These are phyloP conservation scores for Drosophila neonasuta DNA, from an alignment of 2,888 invertebrate genomes.

Conservation along the genomic window DNA sequence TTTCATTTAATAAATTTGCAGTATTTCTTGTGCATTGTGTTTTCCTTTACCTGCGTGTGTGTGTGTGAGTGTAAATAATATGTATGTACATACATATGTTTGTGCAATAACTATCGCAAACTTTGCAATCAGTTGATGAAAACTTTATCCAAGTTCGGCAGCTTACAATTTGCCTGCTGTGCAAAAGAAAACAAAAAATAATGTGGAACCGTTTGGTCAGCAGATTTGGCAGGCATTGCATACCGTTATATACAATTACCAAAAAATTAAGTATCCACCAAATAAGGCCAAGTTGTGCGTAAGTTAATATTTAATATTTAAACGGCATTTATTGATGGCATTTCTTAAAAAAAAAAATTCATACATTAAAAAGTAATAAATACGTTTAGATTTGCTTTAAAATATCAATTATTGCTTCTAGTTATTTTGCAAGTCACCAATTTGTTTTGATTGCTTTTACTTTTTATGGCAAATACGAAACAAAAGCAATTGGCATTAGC, in stretches of 20 bases:
- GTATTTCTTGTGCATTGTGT: neutral
- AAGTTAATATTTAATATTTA: neutral
- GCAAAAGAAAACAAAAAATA: slow-evolving; percentile 17
- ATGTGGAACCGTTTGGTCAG: slow-evolving; percentile 32
- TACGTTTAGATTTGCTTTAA: too few species aligned
- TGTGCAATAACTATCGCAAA: slow-evolving; percentile 10
- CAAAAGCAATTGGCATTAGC: slow-evolving; percentile 5
- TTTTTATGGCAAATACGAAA: slow-evolving; percentile 4
- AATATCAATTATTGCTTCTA: too few species aligned
- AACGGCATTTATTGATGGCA: too few species aligned
- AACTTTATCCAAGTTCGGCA: neutral
- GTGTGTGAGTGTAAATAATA: neutral
- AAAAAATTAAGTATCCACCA: neutral
- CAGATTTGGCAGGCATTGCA: slow-evolving; percentile 6
- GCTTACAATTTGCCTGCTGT: neutral
- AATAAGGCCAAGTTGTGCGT: neutral
- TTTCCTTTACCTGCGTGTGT: neutral
- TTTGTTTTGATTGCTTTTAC: slow-evolving; percentile 5
- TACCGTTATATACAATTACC: neutral
- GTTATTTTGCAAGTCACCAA: neutral
- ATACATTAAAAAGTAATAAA: too few species aligned
- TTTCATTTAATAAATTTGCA: neutral
- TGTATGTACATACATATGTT: neutral
- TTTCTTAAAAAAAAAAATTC: too few species aligned
- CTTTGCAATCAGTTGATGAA: slow-evolving; percentile 7